Evolutionary conservation across 2,888 invertebrate species (phyloP), one percentile per base, ranked within the genome.

Genomic region (Noctua comes): DNA sequence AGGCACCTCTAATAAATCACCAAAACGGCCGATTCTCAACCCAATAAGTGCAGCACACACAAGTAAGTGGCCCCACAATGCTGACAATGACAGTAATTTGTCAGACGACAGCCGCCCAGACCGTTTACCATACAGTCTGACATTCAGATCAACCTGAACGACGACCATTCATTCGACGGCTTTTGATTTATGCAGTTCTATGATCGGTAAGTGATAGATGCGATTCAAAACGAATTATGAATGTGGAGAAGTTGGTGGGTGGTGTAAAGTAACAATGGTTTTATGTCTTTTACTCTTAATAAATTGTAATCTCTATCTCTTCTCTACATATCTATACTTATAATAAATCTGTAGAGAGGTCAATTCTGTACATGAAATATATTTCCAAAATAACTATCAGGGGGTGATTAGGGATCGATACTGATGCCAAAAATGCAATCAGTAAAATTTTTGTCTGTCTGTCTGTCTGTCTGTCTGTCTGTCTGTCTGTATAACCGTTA

Each of bases 21-120:
- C n/a, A 68, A 76, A 57, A 46, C 16, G 48, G 8, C 1, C 48
- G 0, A 24, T 62, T 27, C n/a, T 31, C 46, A 18, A 0, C 11
- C 21, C 46, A 83, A 62, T 74, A 82, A 80, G 7, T 65, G 43
- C 66, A 64, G 64, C 74, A 80, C 82, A 76, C 76, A 31, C 46
- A 27, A 31, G 8, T 65, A 82, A 85, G 51, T 80, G 24, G 31
- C 43, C 65, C 13, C 6, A 86, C 86, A 87, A 84, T 51, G 64
- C 66, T 48, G 76, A 88, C 91, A 92, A 91, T 92, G 90, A 84
- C 88, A 72, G 88, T 89, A 75, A 91, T 91, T 92, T 90, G 86
- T 69, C 86, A 66, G 86, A 43, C 83, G 88, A 79, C 65, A 70
- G 73, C 77, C 70, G 6, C 75, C 83, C 75, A 81, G 81, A 84